Base-by-base conservation (phyloP, 1,140 invertebrate species). In the Brachionus sp. region DNA sequence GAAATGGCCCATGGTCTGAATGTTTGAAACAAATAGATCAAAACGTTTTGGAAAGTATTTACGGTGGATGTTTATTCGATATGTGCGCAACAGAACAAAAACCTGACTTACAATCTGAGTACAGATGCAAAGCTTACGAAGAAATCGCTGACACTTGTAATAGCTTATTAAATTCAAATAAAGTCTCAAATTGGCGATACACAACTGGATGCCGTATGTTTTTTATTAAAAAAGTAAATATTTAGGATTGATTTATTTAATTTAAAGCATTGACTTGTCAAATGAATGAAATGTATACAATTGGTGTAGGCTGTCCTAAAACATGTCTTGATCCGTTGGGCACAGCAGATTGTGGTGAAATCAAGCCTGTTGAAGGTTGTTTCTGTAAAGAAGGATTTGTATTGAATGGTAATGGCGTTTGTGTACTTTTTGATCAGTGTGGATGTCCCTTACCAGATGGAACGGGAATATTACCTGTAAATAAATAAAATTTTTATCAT, bases 381-480 rank as follows among this genome's bases (percentile, higher is more conserved):
- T 82, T 33, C n/a, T 82, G 80, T 53, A 68, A 46, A 12, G 57
- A 82, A 33, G 66, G 44, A 35, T 82, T 46, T 35, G 80, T 82
- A 3, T 16, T 66, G 19, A 50, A 68, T 35, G 19, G 10, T 29
- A 66, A 70, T 23, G 80, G 80, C 13, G 25, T 12, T 35, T 82
- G 80, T 68, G 37, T 82, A 2, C 39, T 29, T 37, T 9, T 23
- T 25, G 80, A 82, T 44, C 2, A 37, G n/a, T 82, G 80, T 53
- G 57, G 80, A 12, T 80, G 77, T 62, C 19, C n/a, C n/a, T 44
- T 80, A 42, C 77, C 77, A 12, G 77, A 80, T 42, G 50, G 39
- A 19, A 33, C 46, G 3, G 77, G 77, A 57, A n/a, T 44, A n/a
- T 25, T 80, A 23, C 33, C 37, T 2, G 70, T n/a, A n/a, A n/a